Conservation (phyloP, 2,888 invertebrate species). For the Tiliacea citrago region DNA sequence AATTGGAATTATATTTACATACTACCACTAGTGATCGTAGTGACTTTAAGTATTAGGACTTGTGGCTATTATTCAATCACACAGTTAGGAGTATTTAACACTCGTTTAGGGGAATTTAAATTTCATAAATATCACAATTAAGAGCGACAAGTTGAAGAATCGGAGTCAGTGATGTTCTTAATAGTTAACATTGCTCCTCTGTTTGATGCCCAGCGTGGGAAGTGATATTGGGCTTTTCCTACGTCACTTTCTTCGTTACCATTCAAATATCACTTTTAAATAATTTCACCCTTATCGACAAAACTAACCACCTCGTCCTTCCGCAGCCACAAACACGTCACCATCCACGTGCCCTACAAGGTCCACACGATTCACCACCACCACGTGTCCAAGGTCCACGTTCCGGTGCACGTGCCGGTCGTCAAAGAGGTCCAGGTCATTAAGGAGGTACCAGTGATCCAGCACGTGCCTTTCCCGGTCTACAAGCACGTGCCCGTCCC, state of each 20-base stretch:
- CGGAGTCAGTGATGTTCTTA: background rate
- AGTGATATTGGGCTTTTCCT: background rate
- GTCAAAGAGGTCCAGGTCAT: conserved; percentile 86
- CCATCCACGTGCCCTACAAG: conserved; percentile 88
- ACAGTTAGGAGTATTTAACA: background rate
- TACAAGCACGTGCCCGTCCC: conserved; percentile 84
- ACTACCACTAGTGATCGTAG: background rate
- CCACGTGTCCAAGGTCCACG: conserved; percentile 86
- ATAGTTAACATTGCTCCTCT: no score
- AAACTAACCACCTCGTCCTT: conserved; percentile 29
- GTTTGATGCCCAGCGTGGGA: background rate
- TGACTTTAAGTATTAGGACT: background rate
- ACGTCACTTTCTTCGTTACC: background rate
- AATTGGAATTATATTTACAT: conserved; percentile 10
- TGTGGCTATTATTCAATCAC: background rate
- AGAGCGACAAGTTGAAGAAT: background rate
- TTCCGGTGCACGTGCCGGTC: conserved; percentile 85
- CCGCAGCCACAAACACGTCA: conserved; percentile 84
- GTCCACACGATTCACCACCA: conserved; percentile 88
- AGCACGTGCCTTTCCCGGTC: conserved; percentile 84
- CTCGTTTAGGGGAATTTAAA: background rate
- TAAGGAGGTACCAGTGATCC: conserved; percentile 85
- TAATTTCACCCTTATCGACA: background rate
- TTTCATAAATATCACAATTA: background rate
- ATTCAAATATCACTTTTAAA: background rate